phyloP scores from a whole-genome alignment of 2,113 vertebrate species.

The Paracanthobrama guichenoti region DNA sequence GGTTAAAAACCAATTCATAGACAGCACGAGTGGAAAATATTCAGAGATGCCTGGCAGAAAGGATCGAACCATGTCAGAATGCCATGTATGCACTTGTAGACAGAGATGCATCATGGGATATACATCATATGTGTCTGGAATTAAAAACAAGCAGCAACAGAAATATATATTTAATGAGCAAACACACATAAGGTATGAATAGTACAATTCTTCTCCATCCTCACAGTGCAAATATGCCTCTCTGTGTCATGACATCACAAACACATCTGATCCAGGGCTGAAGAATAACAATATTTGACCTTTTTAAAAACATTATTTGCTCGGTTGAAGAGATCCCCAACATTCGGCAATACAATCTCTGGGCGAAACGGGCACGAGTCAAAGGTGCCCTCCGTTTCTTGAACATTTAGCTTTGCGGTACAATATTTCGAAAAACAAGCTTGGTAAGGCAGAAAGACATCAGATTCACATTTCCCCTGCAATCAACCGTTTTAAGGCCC shows the following conservation, averaged over 20 bases:
- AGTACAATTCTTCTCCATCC: constrained; percentile 7
- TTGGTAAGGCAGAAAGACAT: constrained; percentile 14
- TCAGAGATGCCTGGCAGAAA: constrained; percentile 72
- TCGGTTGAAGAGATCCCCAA: constrained; percentile 13
- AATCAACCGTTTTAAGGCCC: constrained; percentile 28
- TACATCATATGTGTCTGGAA: constrained; percentile 27
- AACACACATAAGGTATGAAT: constrained; percentile 30
- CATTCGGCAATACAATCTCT: constrained; percentile 32
- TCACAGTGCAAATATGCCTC: constrained; percentile 23
- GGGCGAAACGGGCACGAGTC: neutral
- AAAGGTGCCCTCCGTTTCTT: neutral
- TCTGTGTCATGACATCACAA: constrained; percentile 13
- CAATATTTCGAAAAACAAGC: neutral
- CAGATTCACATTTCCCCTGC: constrained; percentile 28
- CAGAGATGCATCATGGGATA: constrained; percentile 36
- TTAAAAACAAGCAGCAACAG: constrained; percentile 30
- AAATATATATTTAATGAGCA: constrained; percentile 17
- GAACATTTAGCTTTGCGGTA: neutral
- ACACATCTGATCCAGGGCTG: constrained; percentile 21
- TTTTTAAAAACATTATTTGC: neutral
- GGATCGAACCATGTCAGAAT: constrained; percentile 62
- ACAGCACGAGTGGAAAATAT: constrained; percentile 40
- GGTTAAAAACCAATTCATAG: constrained; percentile 57
- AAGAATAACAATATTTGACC: constrained; percentile 21
- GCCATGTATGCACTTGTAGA: constrained; percentile 48